Percentiles rank a stretch among this genome's conserved stretches.
Conservation (phyloP, 1,140 invertebrate genomes). For the Leptinotarsa lineolata region DNA sequence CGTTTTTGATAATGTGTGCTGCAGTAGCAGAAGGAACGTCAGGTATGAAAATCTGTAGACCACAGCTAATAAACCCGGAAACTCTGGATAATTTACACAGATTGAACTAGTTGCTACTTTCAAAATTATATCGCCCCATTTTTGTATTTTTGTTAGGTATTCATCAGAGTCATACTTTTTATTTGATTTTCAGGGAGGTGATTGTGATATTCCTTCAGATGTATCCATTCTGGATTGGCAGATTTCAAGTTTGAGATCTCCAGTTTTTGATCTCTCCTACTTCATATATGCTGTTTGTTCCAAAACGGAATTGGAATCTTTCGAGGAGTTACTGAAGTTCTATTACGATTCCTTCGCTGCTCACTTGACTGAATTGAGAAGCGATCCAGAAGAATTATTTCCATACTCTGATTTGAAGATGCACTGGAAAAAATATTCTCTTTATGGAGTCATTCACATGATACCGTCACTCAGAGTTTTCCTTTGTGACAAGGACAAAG, state of each 20-base stretch:
- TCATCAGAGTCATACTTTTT: too few species aligned
- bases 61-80: too few species aligned
- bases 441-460: slow-evolving; percentile 50
- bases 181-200: not conserved
- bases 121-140: too few species aligned
- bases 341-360: slow-evolving; percentile 60
- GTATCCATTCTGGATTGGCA: slow-evolving; percentile 62
- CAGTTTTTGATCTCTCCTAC: slow-evolving; percentile 62
- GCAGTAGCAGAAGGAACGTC: too few species aligned
- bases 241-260: slow-evolving; percentile 58
- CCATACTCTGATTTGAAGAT: slow-evolving; percentile 55
- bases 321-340: slow-evolving; percentile 57
- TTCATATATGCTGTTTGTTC: slow-evolving; percentile 62
- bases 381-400: slow-evolving; percentile 57
- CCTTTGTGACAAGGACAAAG: slow-evolving; percentile 29
- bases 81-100: too few species aligned
- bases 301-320: slow-evolving; percentile 57
- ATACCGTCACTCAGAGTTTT: slow-evolving; percentile 23
- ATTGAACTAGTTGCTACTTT: too few species aligned
- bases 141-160: too few species aligned
- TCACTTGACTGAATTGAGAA: slow-evolving; percentile 49
- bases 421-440: slow-evolving; percentile 52
- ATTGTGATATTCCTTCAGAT: slow-evolving; percentile 48
- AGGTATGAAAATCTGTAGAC: too few species aligned
- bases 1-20: too few species aligned